Evolutionary conservation across 2,113 vertebrate species (phyloP), one percentile per base, ranked within the genome.

Genomic region (Sylvietta virens): DNA sequence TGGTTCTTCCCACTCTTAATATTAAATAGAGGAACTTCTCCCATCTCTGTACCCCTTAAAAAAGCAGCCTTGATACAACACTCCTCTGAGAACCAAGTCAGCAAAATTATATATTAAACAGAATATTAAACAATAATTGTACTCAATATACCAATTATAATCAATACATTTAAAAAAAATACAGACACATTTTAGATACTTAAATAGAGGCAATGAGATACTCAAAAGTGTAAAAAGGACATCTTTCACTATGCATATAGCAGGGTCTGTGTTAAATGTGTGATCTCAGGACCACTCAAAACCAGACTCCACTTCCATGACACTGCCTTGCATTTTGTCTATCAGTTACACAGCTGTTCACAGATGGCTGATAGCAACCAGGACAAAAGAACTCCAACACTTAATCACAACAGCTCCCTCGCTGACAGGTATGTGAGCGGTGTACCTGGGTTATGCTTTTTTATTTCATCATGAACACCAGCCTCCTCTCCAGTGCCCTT

Each of bases 11-110:
- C 23, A 21, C 18, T n/a, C 15, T 23, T 47, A 65, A 37, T 23
- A 54, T 22, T 53, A 80, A 64, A 88, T 27, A 9, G 8, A 62
- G 17, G 5, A 88, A 51, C 6, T 58, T 54, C 23, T 44, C 17
- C 19, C 35, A 84, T 15, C 10, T n/a, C 23, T 1, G 0, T 3
- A 3, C 2, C 9, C 10, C 30, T 39, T n/a, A 35, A 72, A 72
- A 88, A 62, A 45, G 15, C 31, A 61, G 35, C 11, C 22, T 81
- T 66, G 18, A 44, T 42, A 54, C 27, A n/a, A 5, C 27, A 42
- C 13, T 90, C 15, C 22, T 50, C 17, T 24, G 16, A 71, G 31
- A 86, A 47, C 4, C 10, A 62, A 54, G 42, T 17, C 2, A 7
- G 21, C 9, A 74, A 88, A 87, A 85, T 15, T 10, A 48, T 3